A percentile compares a stretch with the other conserved stretches of the same genome.
These are phyloP conservation scores for Euglossa dilemma DNA, from an alignment of 1,140 invertebrate species.

Conservation along the genomic window DNA sequence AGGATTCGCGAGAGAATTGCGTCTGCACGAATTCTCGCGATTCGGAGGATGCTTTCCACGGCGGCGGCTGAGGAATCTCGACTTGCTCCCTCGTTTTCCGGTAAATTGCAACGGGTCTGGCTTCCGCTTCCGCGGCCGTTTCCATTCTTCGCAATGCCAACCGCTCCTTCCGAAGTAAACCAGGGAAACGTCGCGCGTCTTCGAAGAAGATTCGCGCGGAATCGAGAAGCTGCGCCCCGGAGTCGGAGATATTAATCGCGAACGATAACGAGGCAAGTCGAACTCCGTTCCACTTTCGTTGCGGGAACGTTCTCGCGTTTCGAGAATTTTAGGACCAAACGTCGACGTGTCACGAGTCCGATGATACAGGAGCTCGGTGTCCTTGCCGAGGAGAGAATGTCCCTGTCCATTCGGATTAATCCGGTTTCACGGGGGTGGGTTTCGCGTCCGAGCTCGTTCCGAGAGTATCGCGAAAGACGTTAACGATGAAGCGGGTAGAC, in stretches of 20 bases:
- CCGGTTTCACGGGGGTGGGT: constrained; percentile 20
- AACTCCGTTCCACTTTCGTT: no score
- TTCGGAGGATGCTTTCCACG: constrained; percentile 44
- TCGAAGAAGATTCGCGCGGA: background rate
- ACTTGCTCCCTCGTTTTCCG: constrained; percentile 52
- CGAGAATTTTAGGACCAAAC: constrained; percentile 42
- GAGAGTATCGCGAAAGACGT: constrained; percentile 46
- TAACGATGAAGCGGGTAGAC: constrained; percentile 33
- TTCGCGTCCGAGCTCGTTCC: constrained; percentile 39
- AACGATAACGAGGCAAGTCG: background rate
- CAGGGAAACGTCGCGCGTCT: background rate
- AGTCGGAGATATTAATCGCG: background rate
- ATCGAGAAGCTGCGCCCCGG: no score
- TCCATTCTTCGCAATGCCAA: constrained; percentile 4
- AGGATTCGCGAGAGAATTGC: constrained; percentile 60
- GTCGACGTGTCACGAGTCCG: constrained; percentile 45
- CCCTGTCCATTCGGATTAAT: constrained; percentile 56
- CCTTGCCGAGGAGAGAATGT: constrained; percentile 41
- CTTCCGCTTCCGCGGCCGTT: constrained; percentile 23
- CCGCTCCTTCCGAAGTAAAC: background rate
- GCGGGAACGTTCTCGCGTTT: constrained; percentile 36
- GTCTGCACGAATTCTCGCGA: constrained; percentile 37
- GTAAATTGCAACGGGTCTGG: constrained; percentile 48
- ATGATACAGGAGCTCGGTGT: constrained; percentile 35
- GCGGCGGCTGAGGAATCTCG: constrained; percentile 45